These are phyloP conservation scores for Scaeva pyrastri DNA, from an alignment of 2,888 invertebrate genomes.

Conservation along the genomic window DNA sequence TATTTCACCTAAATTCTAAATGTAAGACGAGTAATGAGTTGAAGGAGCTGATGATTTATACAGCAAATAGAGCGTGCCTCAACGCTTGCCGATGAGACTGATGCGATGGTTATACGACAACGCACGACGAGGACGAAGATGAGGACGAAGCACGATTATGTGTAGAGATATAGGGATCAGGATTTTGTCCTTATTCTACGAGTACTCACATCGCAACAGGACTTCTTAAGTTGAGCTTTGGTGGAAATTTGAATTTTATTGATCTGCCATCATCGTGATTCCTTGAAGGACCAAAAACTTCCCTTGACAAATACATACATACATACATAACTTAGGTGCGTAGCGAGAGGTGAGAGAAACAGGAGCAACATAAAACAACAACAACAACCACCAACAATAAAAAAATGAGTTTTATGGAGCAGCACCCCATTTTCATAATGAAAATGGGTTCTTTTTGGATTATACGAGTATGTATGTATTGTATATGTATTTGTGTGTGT, in stretches of 20 bases:
- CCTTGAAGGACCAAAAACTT: slow-evolving; percentile 40
- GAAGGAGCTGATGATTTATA: slow-evolving; percentile 74
- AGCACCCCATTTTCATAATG: slow-evolving; percentile 73
- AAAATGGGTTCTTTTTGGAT: slow-evolving; percentile 51
- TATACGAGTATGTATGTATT: neutral
- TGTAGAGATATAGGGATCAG: slow-evolving; percentile 40
- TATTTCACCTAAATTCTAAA: neutral
- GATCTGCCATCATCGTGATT: slow-evolving; percentile 64
- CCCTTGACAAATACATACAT: no score
- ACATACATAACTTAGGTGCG: neutral
- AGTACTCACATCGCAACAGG: slow-evolving; percentile 57
- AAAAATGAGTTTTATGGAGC: slow-evolving; percentile 74
- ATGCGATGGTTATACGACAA: neutral
- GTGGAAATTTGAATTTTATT: slow-evolving; percentile 74
- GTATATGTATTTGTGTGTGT: neutral
- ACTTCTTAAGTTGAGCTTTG: slow-evolving; percentile 71
- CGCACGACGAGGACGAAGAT: neutral
- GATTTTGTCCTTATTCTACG: slow-evolving; percentile 37
- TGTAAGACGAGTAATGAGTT: slow-evolving; percentile 49
- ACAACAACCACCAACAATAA: slow-evolving; percentile 7
- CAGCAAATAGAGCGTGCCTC: slow-evolving; percentile 72
- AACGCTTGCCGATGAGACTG: slow-evolving; percentile 28
- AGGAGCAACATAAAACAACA: neutral
- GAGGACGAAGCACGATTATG: neutral
- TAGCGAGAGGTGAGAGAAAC: neutral